Conservation (phyloP, 1,140 invertebrate species). For the Chironomus striatipennis region DNA sequence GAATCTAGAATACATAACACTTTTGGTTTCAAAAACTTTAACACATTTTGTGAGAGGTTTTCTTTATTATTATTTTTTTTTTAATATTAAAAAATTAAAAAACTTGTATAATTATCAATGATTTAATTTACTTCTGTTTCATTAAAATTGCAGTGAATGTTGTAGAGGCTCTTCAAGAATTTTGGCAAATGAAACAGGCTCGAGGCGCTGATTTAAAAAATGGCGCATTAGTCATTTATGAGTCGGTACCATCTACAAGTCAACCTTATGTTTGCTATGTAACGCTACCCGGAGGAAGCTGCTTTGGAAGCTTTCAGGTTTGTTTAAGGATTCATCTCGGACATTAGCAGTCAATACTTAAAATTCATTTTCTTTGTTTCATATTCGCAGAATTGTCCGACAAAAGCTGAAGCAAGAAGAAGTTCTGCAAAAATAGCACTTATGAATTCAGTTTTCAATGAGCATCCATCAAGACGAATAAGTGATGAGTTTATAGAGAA, state of each 20-base stretch:
- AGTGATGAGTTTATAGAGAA: slow-evolving; percentile 92
- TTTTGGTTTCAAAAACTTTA: too few species aligned
- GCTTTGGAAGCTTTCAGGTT: slow-evolving; percentile 91
- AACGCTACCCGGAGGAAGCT: slow-evolving; percentile 87
- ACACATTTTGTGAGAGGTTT: neutral
- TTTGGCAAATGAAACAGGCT: slow-evolving; percentile 94
- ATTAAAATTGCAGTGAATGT: slow-evolving; percentile 70
- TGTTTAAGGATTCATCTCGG: slow-evolving; percentile 21
- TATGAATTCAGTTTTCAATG: slow-evolving; percentile 96
- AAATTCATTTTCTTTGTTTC: neutral
- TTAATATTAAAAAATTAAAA: neutral
- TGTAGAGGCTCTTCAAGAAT: slow-evolving; percentile 90
- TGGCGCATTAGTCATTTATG: slow-evolving; percentile 88
- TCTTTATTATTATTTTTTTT: neutral
- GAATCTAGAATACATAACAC: too few species aligned
- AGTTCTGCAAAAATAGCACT: slow-evolving; percentile 92
- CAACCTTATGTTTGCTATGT: slow-evolving; percentile 93
- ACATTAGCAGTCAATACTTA: neutral
- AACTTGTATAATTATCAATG: neutral
- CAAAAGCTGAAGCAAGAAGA: slow-evolving; percentile 85
- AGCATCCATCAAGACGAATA: slow-evolving; percentile 86
- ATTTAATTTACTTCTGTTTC: neutral
- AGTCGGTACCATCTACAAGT: slow-evolving; percentile 80
- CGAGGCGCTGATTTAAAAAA: slow-evolving; percentile 78
- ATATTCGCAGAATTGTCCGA: slow-evolving; percentile 72